A percentile compares a stretch with the other conserved stretches of the same genome.
phyloP scores from a whole-genome alignment of 2,797 vertebrate genomes.

The Sebastes wilsoni region DNA sequence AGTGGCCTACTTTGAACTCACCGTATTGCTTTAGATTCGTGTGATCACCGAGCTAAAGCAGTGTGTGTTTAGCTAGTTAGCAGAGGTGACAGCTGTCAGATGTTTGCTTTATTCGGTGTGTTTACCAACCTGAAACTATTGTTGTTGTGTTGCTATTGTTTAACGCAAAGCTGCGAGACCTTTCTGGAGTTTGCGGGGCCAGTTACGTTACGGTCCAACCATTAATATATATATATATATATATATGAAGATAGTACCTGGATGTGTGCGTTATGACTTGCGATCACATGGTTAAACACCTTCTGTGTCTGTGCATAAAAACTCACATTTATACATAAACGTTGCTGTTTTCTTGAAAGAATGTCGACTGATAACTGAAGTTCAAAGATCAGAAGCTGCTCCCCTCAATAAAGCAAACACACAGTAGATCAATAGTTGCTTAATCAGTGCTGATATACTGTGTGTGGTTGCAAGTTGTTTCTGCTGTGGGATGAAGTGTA shows the following conservation, averaged over 20 bases:
- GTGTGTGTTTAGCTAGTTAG: not conserved
- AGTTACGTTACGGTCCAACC: not conserved
- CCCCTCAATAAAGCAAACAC: not conserved
- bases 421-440: not conserved
- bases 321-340: not conserved
- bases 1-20: not conserved
- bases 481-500: not conserved
- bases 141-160: conserved; percentile 21
- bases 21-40: not conserved
- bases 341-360: not conserved
- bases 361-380: not conserved
- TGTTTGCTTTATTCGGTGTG: not conserved
- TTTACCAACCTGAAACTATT: not conserved
- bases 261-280: no score
- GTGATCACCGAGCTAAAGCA: not conserved
- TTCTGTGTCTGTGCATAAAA: no score
- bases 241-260: not conserved
- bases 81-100: conserved; percentile 20
- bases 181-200: conserved; percentile 24
- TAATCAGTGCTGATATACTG: not conserved
- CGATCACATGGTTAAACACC: no score
- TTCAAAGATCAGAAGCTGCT: conserved; percentile 17
- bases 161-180: not conserved
- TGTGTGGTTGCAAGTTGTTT: not conserved
- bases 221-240: not conserved